A percentile compares a stretch with the other conserved stretches of the same genome.
Evolutionary conservation across 1,140 invertebrate species (phyloP).

Genomic region (Micrasema longulum): DNA sequence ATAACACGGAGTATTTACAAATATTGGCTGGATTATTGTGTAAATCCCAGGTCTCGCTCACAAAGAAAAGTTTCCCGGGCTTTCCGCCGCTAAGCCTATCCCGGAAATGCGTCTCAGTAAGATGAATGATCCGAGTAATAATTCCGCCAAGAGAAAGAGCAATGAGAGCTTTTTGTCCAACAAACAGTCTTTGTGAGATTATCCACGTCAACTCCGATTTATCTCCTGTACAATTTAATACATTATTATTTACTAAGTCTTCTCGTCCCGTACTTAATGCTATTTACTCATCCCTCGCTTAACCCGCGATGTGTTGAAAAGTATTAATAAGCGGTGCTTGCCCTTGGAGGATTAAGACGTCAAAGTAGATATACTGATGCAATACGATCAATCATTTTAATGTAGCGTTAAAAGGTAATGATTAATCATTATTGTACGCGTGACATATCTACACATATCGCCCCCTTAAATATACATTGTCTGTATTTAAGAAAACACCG

Average conservation of each 20-base stretch:
- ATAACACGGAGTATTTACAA: slow-evolving; percentile 6
- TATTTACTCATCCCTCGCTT: too few relatives aligned
- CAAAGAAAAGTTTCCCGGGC: slow-evolving; percentile 24
- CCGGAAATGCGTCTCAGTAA: slow-evolving; percentile 47
- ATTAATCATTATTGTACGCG: slow-evolving; percentile 20
- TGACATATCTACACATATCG: slow-evolving; percentile 6
- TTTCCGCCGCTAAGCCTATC: slow-evolving; percentile 20
- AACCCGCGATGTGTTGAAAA: too few relatives aligned
- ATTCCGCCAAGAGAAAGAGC: slow-evolving; percentile 30
- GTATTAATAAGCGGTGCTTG: not conserved
- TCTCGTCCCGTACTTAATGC: too few relatives aligned
- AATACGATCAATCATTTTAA: slow-evolving; percentile 17
- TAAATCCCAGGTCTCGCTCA: slow-evolving; percentile 31
- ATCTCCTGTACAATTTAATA: slow-evolving; percentile 8
- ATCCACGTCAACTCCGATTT: slow-evolving; percentile 45
- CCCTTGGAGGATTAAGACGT: slow-evolving; percentile 11
- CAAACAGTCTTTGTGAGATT: slow-evolving; percentile 41
- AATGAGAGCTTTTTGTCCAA: slow-evolving; percentile 42
- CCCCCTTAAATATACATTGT: slow-evolving; percentile 8
- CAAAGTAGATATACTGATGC: slow-evolving; percentile 6
- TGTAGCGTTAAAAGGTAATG: slow-evolving; percentile 18
- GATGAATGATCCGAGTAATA: slow-evolving; percentile 51
- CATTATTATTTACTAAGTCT: too few relatives aligned
- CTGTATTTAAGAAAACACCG: not conserved
- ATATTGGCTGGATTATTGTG: slow-evolving; percentile 22